A percentile compares a stretch with the other conserved stretches of the same genome.
Evolutionary conservation across 2,113 vertebrate genomes (phyloP).

Genomic region (Myrmecophaga tridactyla): DNA sequence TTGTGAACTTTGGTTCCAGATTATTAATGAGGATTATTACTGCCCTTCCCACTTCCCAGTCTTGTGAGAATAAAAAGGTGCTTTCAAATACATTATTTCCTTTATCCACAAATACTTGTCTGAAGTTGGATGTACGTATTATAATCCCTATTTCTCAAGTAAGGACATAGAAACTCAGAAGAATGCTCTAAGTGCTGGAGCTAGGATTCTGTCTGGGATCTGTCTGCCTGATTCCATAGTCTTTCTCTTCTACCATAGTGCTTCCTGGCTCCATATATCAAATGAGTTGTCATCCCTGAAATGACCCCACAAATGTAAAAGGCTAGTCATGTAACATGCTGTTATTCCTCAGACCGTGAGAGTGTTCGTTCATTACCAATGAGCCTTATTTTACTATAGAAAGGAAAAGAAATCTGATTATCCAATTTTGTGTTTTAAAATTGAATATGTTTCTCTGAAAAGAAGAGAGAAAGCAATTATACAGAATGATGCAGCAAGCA

Average conservation of each 20-base stretch:
- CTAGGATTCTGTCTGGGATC: neutral
- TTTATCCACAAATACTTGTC: neutral
- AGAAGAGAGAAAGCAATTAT: neutral
- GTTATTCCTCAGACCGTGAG: neutral
- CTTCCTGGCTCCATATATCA: too few species aligned
- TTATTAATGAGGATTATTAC: neutral
- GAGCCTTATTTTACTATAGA: neutral
- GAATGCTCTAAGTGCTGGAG: neutral
- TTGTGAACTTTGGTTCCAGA: neutral
- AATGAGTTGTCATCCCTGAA: neutral
- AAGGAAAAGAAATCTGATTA: neutral
- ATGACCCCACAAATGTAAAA: neutral
- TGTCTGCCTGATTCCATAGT: neutral
- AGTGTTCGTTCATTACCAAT: neutral
- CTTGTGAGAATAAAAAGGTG: neutral
- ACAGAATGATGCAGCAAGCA: neutral
- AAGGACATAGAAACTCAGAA: neutral
- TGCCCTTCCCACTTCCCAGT: neutral
- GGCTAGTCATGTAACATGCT: too few species aligned
- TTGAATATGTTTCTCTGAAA: neutral
- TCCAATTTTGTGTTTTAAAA: neutral
- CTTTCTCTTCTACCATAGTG: fast-evolving
- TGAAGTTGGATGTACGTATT: neutral
- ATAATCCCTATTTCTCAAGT: too few species aligned
- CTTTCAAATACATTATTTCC: neutral